phyloP scores from a whole-genome alignment of 2,113 vertebrate species.

The Amphiprion percula region DNA sequence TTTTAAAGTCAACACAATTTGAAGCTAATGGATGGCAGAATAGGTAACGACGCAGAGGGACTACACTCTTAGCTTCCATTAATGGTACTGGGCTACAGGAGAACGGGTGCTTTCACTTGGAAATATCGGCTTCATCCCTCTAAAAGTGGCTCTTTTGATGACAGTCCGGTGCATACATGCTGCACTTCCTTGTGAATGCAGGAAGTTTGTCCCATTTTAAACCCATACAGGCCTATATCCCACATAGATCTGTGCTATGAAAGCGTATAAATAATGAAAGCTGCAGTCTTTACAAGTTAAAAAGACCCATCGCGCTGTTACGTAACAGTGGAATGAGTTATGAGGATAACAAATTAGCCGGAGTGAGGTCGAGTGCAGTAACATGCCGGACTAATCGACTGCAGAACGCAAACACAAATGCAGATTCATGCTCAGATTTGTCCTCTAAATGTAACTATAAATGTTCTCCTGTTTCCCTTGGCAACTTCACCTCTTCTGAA shows the following conservation, averaged over 20 bases:
- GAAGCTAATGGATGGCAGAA: constrained; percentile 67
- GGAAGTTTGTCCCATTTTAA: constrained; percentile 68
- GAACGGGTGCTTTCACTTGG: constrained; percentile 56
- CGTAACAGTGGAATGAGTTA: constrained; percentile 68
- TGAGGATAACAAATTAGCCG: constrained; percentile 66
- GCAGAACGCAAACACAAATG: constrained; percentile 19
- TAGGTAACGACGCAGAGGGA: constrained; percentile 52
- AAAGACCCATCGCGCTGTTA: constrained; percentile 64
- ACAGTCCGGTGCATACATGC: constrained; percentile 50
- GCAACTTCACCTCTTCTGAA: constrained; percentile 57
- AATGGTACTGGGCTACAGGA: constrained; percentile 53
- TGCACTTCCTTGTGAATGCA: constrained; percentile 60
- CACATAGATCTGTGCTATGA: constrained; percentile 66
- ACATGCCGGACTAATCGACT: constrained; percentile 49
- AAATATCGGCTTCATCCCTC: constrained; percentile 59
- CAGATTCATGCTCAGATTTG: constrained; percentile 32
- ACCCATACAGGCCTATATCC: constrained; percentile 49
- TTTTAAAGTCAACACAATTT: constrained; percentile 63
- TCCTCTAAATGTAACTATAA: constrained; percentile 42
- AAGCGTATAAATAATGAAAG: constrained; percentile 77
- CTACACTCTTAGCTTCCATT: constrained; percentile 50
- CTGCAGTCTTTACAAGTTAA: constrained; percentile 65
- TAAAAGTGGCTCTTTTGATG: constrained; percentile 70
- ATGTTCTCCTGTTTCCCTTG: constrained; percentile 54
- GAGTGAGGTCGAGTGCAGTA: constrained; percentile 26